Evolutionary conservation across 2,797 vertebrate genomes (phyloP).

Genomic region (Crenichthys baileyi): DNA sequence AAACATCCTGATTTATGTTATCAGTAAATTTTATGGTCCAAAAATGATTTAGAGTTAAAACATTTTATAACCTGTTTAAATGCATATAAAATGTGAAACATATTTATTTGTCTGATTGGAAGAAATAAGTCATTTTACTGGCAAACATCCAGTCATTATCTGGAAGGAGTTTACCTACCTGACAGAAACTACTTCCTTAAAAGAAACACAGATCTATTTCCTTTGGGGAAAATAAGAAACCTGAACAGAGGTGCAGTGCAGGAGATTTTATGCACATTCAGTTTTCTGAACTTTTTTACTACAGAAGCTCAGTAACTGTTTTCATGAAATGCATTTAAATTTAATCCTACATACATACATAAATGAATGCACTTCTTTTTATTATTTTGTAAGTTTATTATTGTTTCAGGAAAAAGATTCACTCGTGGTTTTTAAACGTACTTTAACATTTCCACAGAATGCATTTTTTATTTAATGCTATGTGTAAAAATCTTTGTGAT

Average conservation of each 20-base stretch:
- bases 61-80: neutral
- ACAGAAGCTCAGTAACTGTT: neutral
- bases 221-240: neutral
- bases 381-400: too few species aligned
- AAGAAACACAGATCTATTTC: neutral
- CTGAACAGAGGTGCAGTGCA: too few species aligned
- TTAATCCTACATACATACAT: neutral
- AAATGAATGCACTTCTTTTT: neutral
- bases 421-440: too few species aligned
- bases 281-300: neutral
- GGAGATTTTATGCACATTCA: neutral
- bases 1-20: neutral
- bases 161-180: neutral
- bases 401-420: neutral
- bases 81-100: neutral
- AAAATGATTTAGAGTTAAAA: neutral
- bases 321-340: neutral
- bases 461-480: neutral
- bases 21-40: neutral
- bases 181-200: neutral
- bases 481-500: neutral
- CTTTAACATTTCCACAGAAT: neutral
- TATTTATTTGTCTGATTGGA: neutral
- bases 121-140: neutral
- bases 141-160: neutral